These are phyloP conservation scores for Drosophila ironensis DNA, from an alignment of 1,140 invertebrate genomes.

Conservation along the genomic window DNA sequence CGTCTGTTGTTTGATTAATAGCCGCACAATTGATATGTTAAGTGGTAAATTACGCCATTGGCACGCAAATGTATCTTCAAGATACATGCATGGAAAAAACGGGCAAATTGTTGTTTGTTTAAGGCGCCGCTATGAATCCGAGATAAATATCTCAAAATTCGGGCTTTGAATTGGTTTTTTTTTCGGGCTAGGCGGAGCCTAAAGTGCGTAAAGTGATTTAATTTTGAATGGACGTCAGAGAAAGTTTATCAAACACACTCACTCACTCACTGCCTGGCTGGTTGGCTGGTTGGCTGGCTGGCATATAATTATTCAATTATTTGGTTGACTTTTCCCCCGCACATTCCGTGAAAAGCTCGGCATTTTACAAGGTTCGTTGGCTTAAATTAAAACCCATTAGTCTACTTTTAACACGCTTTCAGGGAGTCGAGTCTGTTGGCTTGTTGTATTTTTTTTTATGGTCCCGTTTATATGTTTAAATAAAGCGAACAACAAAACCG, in stretches of 20 bases:
- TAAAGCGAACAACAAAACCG: constrained; percentile 33
- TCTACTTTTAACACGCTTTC: constrained; percentile 67
- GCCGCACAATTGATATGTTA: constrained; percentile 79
- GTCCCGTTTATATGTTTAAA: constrained; percentile 63
- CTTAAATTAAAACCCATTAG: constrained; percentile 71
- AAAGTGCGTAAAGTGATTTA: constrained; percentile 67
- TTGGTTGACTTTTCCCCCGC: background rate
- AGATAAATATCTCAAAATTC: constrained; percentile 39
- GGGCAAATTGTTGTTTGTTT: constrained; percentile 73
- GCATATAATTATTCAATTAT: background rate
- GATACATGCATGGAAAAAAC: constrained; percentile 36
- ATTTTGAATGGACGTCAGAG: constrained; percentile 61
- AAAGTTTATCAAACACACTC: constrained; percentile 38
- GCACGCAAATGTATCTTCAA: constrained; percentile 70
- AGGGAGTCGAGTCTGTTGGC: constrained; percentile 20
- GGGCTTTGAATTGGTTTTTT: background rate
- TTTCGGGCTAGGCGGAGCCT: constrained; percentile 39
- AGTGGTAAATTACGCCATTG: constrained; percentile 80
- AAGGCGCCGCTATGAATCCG: constrained; percentile 65
- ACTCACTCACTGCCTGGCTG: constrained; percentile 29
- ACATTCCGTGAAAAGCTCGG: constrained; percentile 9
- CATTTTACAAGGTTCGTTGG: constrained; percentile 29
- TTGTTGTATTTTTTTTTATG: constrained; percentile 41
- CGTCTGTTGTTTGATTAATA: constrained; percentile 74
- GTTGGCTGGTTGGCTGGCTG: no score